Evolutionary conservation across 2,113 vertebrate species (phyloP).

Genomic region (Heloderma charlesbogerti): DNA sequence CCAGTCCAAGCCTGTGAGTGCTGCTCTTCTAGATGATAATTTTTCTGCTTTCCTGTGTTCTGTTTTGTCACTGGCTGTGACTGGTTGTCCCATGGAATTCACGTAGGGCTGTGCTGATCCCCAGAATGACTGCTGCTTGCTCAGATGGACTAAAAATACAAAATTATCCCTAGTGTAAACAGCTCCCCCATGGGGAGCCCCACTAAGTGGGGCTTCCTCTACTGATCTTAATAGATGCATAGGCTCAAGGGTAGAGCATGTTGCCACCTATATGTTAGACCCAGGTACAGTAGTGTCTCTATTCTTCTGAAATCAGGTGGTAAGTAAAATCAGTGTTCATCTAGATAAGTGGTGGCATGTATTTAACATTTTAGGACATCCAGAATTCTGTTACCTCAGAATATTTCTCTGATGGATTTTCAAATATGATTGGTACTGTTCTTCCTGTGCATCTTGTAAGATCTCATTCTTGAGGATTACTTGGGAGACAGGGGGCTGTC

Average conservation of each 20-base stretch:
- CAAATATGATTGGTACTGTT: neutral
- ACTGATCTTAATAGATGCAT: neutral
- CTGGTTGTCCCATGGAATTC: neutral
- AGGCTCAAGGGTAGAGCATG: neutral
- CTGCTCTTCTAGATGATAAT: neutral
- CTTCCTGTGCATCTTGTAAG: rapidly evolving
- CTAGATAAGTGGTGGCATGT: neutral
- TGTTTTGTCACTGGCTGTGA: neutral
- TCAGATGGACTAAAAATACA: neutral
- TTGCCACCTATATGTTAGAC: neutral
- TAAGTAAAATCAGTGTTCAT: neutral
- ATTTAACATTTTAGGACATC: neutral
- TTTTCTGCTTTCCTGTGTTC: neutral
- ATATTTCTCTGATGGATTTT: neutral
- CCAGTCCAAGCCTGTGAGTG: neutral
- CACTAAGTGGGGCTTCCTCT: neutral
- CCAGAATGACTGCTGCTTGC: neutral
- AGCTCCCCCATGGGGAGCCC: neutral
- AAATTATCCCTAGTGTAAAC: neutral
- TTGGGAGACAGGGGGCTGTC: rapidly evolving
- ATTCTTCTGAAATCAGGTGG: neutral
- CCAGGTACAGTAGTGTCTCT: neutral
- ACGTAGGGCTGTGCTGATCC: neutral
- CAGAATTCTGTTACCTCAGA: neutral
- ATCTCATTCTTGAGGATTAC: neutral